Percentiles rank a stretch among this genome's conserved stretches.
These are phyloP conservation scores for Drosophila tripunctata DNA, from an alignment of 2,888 invertebrate genomes.

Conservation along the genomic window DNA sequence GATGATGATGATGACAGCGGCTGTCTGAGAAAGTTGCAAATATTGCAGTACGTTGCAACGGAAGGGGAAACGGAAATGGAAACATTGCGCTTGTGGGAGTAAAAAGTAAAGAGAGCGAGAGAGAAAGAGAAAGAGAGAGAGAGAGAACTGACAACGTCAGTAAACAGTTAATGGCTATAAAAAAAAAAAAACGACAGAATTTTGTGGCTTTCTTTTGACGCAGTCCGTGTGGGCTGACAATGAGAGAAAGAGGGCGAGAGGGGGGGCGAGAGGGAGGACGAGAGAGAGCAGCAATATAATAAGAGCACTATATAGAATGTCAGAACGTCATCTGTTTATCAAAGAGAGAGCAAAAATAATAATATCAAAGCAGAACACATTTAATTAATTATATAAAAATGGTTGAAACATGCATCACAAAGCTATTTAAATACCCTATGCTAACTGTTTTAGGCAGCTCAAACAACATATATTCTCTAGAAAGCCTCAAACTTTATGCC, in stretches of 20 bases:
- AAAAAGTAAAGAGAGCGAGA: background rate
- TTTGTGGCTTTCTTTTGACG: slow-evolving; percentile 73
- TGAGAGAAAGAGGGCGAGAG: slow-evolving; percentile 6
- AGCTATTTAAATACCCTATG: slow-evolving; percentile 21
- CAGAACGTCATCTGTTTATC: background rate
- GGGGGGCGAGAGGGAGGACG: slow-evolving; percentile 1
- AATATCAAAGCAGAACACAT: slow-evolving; percentile 51
- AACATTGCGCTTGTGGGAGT: slow-evolving; percentile 7
- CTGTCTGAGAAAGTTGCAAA: slow-evolving; percentile 74
- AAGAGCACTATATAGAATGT: background rate
- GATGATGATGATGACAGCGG: slow-evolving; percentile 56
- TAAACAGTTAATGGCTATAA: slow-evolving; percentile 62
- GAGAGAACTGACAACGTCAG: slow-evolving; percentile 49
- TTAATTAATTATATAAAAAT: slow-evolving; percentile 45
- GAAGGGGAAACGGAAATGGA: slow-evolving; percentile 5
- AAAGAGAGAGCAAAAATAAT: slow-evolving; percentile 23
- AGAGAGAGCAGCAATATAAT: background rate
- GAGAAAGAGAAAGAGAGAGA: background rate
- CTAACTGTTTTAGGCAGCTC: too few relatives aligned
- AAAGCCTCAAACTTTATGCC: too few relatives aligned
- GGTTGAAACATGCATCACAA: background rate
- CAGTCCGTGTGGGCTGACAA: slow-evolving; percentile 37
- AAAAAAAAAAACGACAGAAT: too few relatives aligned
- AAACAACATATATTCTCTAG: too few relatives aligned
- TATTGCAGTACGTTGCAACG: slow-evolving; percentile 45